Evolutionary conservation across 2,113 vertebrate species (phyloP).

Genomic region (Phalacrocorax brasilianus): DNA sequence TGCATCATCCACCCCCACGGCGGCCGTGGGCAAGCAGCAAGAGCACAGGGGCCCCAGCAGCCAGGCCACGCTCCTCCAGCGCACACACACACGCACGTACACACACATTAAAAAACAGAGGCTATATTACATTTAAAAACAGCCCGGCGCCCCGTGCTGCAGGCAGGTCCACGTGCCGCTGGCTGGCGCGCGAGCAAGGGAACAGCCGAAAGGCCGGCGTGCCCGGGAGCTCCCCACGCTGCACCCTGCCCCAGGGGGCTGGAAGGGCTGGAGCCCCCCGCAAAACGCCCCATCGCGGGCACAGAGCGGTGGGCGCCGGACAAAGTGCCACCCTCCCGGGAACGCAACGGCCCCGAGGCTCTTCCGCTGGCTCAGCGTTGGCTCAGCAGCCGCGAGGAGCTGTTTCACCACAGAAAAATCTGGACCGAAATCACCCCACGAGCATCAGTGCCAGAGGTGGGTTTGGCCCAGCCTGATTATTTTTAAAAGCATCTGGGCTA

Average conservation of each 20-base stretch:
- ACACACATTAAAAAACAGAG: not conserved
- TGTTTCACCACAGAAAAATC: slow-evolving; percentile 18
- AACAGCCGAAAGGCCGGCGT: fast-evolving
- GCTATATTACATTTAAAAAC: slow-evolving; percentile 44
- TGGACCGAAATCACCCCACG: not conserved
- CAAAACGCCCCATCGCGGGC: fast-evolving
- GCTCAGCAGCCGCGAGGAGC: not conserved
- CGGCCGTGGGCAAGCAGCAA: not conserved
- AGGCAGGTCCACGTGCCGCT: not conserved
- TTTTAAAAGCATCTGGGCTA: slow-evolving; percentile 30
- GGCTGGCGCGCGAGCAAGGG: not conserved
- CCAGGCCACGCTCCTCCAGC: not conserved
- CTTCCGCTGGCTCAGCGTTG: not conserved
- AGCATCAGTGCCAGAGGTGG: not conserved
- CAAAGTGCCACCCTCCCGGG: not conserved
- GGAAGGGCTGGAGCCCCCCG: too few relatives aligned
- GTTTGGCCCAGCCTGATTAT: not conserved
- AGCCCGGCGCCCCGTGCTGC: fast-evolving
- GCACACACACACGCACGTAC: not conserved
- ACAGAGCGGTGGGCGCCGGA: not conserved
- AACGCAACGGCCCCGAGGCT: fast-evolving
- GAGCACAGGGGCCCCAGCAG: fast-evolving
- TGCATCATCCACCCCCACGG: not conserved
- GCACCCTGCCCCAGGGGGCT: not conserved
- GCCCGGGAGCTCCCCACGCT: not conserved